phyloP scores from a whole-genome alignment of 2,797 vertebrate species.

The Loriculus beryllinus region DNA sequence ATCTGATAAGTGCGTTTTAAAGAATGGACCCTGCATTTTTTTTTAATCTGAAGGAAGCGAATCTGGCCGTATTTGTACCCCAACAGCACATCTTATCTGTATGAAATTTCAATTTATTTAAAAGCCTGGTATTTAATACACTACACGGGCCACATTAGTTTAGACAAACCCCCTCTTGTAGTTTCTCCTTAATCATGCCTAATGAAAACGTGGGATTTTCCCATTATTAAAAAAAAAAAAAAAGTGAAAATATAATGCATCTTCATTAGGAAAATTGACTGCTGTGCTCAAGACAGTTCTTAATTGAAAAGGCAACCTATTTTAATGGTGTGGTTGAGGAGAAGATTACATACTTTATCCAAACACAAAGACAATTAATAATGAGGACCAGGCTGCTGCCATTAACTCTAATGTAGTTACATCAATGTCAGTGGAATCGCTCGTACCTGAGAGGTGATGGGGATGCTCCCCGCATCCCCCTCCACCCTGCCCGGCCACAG shows the following conservation, averaged over 20 bases:
- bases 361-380: constrained; percentile 85
- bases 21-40: constrained; percentile 32
- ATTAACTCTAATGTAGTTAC: constrained; percentile 77
- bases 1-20: constrained; percentile 59
- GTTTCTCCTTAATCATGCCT: constrained; percentile 71
- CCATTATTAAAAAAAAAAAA: constrained; percentile 56
- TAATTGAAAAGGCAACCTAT: constrained; percentile 85
- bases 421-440: constrained; percentile 67
- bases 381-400: constrained; percentile 75
- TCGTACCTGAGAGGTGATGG: constrained; percentile 60
- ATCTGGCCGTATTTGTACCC: constrained; percentile 49
- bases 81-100: constrained; percentile 61
- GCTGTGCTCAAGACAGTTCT: constrained; percentile 75
- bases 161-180: constrained; percentile 53
- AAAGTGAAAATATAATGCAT: constrained; percentile 73
- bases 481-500: background rate
- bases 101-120: constrained; percentile 76
- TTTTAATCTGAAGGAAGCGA: constrained; percentile 67
- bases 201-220: constrained; percentile 76
- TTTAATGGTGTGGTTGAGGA: constrained; percentile 80
- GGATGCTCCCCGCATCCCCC: constrained; percentile 1
- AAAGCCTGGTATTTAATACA: constrained; percentile 70
- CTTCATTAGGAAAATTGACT: constrained; percentile 81
- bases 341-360: constrained; percentile 86
- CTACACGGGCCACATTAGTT: constrained; percentile 55